Evolutionary conservation across 1,140 invertebrate genomes (phyloP), one percentile per base, ranked within the genome.

Genomic region (Polyergus mexicanus): DNA sequence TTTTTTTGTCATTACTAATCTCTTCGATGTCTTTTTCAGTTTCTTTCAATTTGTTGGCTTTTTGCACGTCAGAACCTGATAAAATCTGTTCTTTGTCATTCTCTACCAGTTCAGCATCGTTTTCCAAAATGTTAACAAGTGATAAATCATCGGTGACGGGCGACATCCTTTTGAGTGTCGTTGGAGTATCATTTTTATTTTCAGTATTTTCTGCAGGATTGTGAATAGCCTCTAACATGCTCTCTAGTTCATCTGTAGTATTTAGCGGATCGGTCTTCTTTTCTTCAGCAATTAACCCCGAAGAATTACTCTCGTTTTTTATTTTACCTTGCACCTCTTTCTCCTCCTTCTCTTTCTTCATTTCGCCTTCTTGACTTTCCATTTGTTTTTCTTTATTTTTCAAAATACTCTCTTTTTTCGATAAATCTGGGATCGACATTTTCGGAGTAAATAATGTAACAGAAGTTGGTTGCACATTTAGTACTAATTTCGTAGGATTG

Each of bases 211-310:
- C 93, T 0, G 92, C 94, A 0, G 94, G 94, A 91, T 95, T 95
- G 47, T 95, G 95, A 28, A 95, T 94, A n/a, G 94, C 94, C 54
- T 95, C 94, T 5, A 95, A 77, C 94, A 95, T 95, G 56, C 94
- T 94, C 60, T 95, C 95, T 4, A 95, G 74, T 38, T 95, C 95
- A 32, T 95, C 95, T 0, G 95, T 95, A 0, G 95, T 95, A 60
- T 95, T 95, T 35, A 93, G 84, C 10, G 89, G 81, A 76, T 94
- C 93, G 38, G 68, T 78, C 38, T 92, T 92, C 74, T 93, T 93
- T 0, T 92, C 92, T 7, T 92, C 89, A 0, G 66, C 22, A 3
- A 62, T 2, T 11, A 65, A 44, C 0, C 63, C 86, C 10, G 68
- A 66, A 32, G 35, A 60, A 8, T 54, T 35, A 0, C 19, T 38